These are phyloP conservation scores for Uloborus diversus DNA, from an alignment of 1,140 invertebrate genomes.

Conservation along the genomic window DNA sequence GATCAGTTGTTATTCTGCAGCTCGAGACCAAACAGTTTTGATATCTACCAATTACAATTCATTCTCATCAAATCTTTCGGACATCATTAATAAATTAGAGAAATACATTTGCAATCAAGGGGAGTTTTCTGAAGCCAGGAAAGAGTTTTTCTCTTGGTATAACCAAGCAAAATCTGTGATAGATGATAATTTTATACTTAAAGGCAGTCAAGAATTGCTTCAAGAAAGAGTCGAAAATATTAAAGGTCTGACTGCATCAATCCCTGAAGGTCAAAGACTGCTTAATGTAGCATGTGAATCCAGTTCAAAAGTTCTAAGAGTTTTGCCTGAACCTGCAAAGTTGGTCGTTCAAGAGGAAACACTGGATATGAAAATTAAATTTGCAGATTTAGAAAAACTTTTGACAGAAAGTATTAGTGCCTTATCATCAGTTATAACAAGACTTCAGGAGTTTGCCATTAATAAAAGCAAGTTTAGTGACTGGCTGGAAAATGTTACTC, in stretches of 20 bases:
- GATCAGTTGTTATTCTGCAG: slow-evolving; percentile 39
- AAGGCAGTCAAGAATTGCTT: slow-evolving; percentile 78
- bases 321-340: slow-evolving; percentile 69
- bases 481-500: slow-evolving; percentile 60
- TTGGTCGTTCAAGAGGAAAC: slow-evolving; percentile 24
- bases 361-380: slow-evolving; percentile 10
- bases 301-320: slow-evolving; percentile 84
- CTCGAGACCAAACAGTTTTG: slow-evolving; percentile 42
- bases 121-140: slow-evolving; percentile 85
- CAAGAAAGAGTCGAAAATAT: slow-evolving; percentile 85
- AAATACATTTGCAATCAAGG: slow-evolving; percentile 89
- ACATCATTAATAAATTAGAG: slow-evolving; percentile 80
- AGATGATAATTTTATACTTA: slow-evolving; percentile 80
- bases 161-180: slow-evolving; percentile 79
- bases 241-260: slow-evolving; percentile 73
- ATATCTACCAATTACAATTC: slow-evolving; percentile 39
- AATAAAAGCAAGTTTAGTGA: slow-evolving; percentile 74
- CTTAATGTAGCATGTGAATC: slow-evolving; percentile 80
- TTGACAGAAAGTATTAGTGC: slow-evolving; percentile 13
- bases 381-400: slow-evolving; percentile 21
- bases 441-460: slow-evolving; percentile 84
- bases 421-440: slow-evolving; percentile 66
- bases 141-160: slow-evolving; percentile 83
- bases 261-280: slow-evolving; percentile 87
- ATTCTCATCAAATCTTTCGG: slow-evolving; percentile 43